These are phyloP conservation scores for Acanthococcus lagerstroemiae DNA, from an alignment of 2,888 invertebrate species.

Conservation along the genomic window DNA sequence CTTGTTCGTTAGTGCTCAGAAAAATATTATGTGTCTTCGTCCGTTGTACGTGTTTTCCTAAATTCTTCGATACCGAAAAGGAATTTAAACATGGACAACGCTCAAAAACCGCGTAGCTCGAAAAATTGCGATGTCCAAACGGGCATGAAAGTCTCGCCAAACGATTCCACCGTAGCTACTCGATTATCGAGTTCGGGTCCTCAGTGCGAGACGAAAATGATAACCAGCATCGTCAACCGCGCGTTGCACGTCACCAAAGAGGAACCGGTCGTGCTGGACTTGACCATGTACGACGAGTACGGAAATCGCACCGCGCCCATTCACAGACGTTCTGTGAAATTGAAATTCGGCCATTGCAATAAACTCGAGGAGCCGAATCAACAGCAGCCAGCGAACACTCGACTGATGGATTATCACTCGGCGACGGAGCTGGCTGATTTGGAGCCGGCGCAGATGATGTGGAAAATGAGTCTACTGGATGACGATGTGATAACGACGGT, in stretches of 20 bases:
- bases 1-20: too few species aligned
- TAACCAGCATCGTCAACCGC: too few species aligned
- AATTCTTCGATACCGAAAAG: too few species aligned
- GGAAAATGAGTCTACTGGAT: conserved; percentile 9
- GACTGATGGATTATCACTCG: conserved; percentile 2
- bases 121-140: too few species aligned
- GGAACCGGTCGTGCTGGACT: conserved; percentile 9
- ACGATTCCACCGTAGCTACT: too few species aligned
- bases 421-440: conserved; percentile 2
- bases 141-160: too few species aligned
- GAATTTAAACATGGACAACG: too few species aligned
- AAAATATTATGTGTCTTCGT: too few species aligned
- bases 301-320: conserved; percentile 17
- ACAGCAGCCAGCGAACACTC: neutral
- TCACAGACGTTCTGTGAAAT: conserved; percentile 8
- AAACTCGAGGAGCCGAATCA: neutral
- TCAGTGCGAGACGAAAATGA: too few species aligned
- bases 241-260: neutral
- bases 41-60: too few species aligned
- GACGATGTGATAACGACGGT: conserved; percentile 23
- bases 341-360: conserved; percentile 3
- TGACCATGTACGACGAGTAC: conserved; percentile 20
- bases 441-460: neutral
- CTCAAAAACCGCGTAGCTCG: too few species aligned
- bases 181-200: too few species aligned